Conservation (phyloP, 2,888 invertebrate genomes). For the Synanthedon tipuliformis region DNA sequence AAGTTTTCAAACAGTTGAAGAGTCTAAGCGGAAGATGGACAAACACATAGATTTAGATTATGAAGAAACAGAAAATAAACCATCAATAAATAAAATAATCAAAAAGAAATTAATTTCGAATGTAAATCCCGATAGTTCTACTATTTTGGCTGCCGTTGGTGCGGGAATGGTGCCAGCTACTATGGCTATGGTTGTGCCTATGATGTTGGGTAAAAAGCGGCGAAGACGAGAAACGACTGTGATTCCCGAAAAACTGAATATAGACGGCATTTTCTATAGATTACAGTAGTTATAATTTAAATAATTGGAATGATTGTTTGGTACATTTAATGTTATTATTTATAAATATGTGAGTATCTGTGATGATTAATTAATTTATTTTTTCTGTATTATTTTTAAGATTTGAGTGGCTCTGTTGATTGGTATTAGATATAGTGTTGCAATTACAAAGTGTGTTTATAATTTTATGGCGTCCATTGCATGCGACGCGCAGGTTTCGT, state of each 20-base stretch:
- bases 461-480: too few species aligned
- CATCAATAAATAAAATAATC: constrained; percentile 35
- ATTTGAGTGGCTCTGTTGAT: too few species aligned
- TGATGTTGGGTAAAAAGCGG: constrained; percentile 74
- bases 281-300: not conserved
- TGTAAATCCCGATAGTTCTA: constrained; percentile 65
- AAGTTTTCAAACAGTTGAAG: constrained; percentile 77
- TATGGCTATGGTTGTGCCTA: constrained; percentile 83
- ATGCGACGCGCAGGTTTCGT: too few species aligned
- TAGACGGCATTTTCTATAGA: constrained; percentile 15
- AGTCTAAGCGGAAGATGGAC: constrained; percentile 58
- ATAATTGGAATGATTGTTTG: not conserved
- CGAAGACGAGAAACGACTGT: constrained; percentile 32
- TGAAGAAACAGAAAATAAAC: constrained; percentile 32
- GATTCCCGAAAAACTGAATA: constrained; percentile 16
- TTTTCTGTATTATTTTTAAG: not conserved
- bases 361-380: not conserved
- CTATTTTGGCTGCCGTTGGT: constrained; percentile 78
- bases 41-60: constrained; percentile 43
- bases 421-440: too few species aligned
- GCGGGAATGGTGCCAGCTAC: constrained; percentile 85
- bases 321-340: not conserved
- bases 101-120: constrained; percentile 42
- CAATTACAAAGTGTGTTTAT: too few species aligned
- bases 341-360: not conserved